These are phyloP conservation scores for Mesorhabditis belari DNA, from an alignment of 2,888 invertebrate species.

Conservation along the genomic window DNA sequence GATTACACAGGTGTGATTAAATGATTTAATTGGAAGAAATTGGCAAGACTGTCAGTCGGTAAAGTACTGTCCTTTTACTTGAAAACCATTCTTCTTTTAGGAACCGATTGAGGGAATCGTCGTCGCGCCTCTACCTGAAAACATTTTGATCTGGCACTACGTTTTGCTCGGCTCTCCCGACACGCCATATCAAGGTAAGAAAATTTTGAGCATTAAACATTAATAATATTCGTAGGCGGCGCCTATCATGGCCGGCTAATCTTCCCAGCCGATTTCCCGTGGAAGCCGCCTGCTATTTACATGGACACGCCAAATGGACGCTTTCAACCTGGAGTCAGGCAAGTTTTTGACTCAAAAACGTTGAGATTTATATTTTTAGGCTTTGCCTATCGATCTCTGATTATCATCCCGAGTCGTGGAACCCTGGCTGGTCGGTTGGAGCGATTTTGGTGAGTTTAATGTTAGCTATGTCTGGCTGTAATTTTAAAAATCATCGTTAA, in stretches of 20 bases:
- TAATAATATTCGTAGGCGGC: conserved; percentile 58
- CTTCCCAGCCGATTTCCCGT: conserved; percentile 66
- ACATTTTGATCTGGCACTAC: conserved; percentile 97
- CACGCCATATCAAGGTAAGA: conserved; percentile 73
- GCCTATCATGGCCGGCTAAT: conserved; percentile 86
- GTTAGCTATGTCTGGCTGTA: not conserved
- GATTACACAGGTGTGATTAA: conserved; percentile 64
- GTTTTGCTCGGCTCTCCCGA: conserved; percentile 90
- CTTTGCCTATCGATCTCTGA: conserved; percentile 89
- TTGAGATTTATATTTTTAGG: conserved; percentile 7
- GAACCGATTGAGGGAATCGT: conserved; percentile 32
- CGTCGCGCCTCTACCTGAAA: conserved; percentile 78
- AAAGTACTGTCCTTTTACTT: not conserved
- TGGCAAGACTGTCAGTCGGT: not conserved
- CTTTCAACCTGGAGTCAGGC: not conserved
- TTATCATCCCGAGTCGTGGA: conserved; percentile 97
- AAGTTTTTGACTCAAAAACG: not conserved
- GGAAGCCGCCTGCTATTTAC: conserved; percentile 48
- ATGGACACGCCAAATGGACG: conserved; percentile 84
- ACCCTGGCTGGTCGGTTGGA: conserved; percentile 92
- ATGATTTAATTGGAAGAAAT: not conserved
- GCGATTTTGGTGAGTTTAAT: conserved; percentile 68
- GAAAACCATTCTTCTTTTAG: conserved; percentile 5
- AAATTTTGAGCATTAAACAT: not conserved
- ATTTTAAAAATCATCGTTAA: not conserved